Evolutionary conservation across 2,888 invertebrate genomes (phyloP).

Genomic region (Sarcophaga variegata): DNA sequence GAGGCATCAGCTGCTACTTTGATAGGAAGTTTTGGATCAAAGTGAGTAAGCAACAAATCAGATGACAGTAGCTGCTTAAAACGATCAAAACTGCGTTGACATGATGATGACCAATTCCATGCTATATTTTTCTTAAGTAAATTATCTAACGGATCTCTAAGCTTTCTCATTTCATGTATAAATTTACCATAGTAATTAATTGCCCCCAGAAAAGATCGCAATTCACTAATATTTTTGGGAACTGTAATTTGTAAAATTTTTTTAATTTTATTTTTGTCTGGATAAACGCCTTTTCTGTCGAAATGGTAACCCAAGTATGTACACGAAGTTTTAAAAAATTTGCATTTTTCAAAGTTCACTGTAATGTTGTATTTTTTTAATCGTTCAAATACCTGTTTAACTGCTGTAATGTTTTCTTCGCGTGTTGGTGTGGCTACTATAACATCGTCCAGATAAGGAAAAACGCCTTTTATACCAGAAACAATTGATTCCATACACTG

Average conservation of each 20-base stretch:
- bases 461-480: no score
- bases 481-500: conserved; percentile 5
- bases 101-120: conserved; percentile 64
- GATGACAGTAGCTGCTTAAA: conserved; percentile 74
- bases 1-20: conserved; percentile 62
- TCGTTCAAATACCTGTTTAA: no score
- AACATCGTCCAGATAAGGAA: background rate
- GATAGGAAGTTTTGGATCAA: conserved; percentile 66
- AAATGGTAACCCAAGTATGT: background rate
- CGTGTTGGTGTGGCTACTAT: background rate
- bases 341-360: background rate
- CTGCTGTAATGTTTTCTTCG: background rate
- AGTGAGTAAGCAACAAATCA: conserved; percentile 75
- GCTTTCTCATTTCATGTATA: conserved; percentile 28
- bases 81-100: conserved; percentile 59
- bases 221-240: conserved; percentile 41
- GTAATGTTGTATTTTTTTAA: no score
- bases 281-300: background rate
- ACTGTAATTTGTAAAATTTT: background rate
- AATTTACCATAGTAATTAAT: conserved; percentile 62
- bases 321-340: background rate
- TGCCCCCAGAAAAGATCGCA: conserved; percentile 51
- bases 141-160: conserved; percentile 18
- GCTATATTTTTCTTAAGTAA: conserved; percentile 17
- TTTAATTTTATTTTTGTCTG: conserved; percentile 3